phyloP scores from a whole-genome alignment of 1,140 invertebrate species.

The Rhopalosiphum padi region DNA sequence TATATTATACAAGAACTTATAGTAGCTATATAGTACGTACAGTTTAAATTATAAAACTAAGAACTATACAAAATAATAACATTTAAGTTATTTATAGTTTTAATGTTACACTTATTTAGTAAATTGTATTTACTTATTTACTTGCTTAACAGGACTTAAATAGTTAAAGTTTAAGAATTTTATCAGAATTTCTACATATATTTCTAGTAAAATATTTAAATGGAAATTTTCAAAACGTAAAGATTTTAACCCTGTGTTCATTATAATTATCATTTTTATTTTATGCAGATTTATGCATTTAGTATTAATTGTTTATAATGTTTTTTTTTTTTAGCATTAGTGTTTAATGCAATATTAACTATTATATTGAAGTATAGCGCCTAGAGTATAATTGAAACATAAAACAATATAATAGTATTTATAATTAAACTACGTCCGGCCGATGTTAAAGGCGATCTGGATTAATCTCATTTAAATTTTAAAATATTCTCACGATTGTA shows the following conservation, averaged over 20 bases:
- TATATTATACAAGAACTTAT: background rate
- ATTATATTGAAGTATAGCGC: background rate
- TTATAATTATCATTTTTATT: background rate
- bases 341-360: background rate
- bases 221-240: background rate
- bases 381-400: constrained; percentile 6
- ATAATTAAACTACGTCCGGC: constrained; percentile 26
- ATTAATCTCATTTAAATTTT: constrained; percentile 31
- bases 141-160: no score
- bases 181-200: no score
- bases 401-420: constrained; percentile 3
- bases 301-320: background rate
- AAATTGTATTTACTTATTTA: no score
- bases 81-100: no score
- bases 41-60: no score
- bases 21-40: background rate
- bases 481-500: constrained; percentile 32
- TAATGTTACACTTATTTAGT: no score
- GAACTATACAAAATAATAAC: no score
- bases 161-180: no score
- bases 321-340: background rate
- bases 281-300: background rate
- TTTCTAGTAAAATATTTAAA: background rate
- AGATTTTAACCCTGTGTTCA: background rate
- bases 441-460: background rate